These are phyloP conservation scores for Syngnathus typhle DNA, from an alignment of 2,113 vertebrate genomes.

Conservation along the genomic window DNA sequence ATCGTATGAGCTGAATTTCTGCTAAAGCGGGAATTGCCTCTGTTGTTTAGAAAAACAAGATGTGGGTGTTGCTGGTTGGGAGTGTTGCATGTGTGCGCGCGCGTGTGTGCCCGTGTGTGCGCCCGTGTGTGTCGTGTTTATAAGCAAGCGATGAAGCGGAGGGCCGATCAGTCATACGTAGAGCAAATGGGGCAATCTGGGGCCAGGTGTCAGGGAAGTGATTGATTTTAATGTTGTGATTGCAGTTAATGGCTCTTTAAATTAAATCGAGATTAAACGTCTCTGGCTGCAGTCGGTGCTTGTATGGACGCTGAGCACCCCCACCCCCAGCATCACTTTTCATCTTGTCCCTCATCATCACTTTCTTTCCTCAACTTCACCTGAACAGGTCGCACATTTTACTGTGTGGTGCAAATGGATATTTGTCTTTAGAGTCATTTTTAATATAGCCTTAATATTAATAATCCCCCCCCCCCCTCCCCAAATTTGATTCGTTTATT, in stretches of 20 bases:
- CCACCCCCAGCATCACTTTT: conserved; percentile 5
- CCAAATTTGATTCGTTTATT: too few species aligned
- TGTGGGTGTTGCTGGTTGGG: not conserved
- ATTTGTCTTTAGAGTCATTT: not conserved
- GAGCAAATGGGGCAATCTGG: conserved; percentile 69
- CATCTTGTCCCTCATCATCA: conserved; percentile 9
- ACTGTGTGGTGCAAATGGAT: not conserved
- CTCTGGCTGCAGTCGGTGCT: conserved; percentile 51
- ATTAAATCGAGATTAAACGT: conserved; percentile 72
- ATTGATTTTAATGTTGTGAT: conserved; percentile 73
- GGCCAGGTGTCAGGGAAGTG: conserved; percentile 67
- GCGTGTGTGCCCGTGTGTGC: conserved; percentile 23
- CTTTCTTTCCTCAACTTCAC: conserved; percentile 43
- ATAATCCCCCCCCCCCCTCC: too few species aligned
- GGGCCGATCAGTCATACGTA: conserved; percentile 67
- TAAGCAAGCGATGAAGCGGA: conserved; percentile 46
- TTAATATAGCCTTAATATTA: too few species aligned
- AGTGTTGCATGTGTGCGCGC: conserved; percentile 4
- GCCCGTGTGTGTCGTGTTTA: conserved; percentile 22
- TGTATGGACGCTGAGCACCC: conserved; percentile 27
- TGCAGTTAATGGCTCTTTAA: conserved; percentile 76
- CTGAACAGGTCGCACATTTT: conserved; percentile 7
- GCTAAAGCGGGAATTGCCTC: conserved; percentile 29
- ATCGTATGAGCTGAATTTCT: conserved; percentile 12
- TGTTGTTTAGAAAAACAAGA: not conserved